Conservation (phyloP, 2,797 vertebrate genomes). For the Gouania willdenowi region DNA sequence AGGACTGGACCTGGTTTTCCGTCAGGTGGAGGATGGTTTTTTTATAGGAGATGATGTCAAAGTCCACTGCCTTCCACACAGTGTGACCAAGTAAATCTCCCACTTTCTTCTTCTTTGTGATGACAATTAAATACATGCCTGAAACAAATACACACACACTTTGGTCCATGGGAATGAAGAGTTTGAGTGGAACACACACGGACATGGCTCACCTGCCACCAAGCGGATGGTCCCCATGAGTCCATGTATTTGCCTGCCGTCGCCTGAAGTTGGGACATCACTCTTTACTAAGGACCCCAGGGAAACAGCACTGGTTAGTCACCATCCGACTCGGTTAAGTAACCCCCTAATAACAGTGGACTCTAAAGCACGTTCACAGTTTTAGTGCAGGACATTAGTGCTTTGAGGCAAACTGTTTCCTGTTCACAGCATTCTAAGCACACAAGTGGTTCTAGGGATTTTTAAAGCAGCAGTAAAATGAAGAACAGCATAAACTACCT, state of each 20-base stretch:
- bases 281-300: slow-evolving; percentile 78
- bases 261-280: slow-evolving; percentile 86
- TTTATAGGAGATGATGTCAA: slow-evolving; percentile 92
- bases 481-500: too few relatives aligned
- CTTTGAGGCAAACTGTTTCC: background rate
- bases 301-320: too few relatives aligned
- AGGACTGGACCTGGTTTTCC: slow-evolving; percentile 85
- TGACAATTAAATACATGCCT: slow-evolving; percentile 93
- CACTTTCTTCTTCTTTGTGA: slow-evolving; percentile 93
- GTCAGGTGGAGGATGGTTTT: slow-evolving; percentile 95
- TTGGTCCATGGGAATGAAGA: too few relatives aligned
- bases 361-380: background rate
- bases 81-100: slow-evolving; percentile 88
- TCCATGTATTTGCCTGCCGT: slow-evolving; percentile 86
- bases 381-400: too few relatives aligned
- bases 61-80: slow-evolving; percentile 92
- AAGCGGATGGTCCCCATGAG: slow-evolving; percentile 90
- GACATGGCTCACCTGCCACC: slow-evolving; percentile 89
- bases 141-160: too few relatives aligned
- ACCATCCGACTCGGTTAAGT: too few relatives aligned
- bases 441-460: too few relatives aligned
- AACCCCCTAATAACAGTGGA: too few relatives aligned
- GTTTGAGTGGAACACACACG: too few relatives aligned
- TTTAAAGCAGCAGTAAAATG: too few relatives aligned
- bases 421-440: too few relatives aligned